These are phyloP conservation scores for Cotesia vestalis DNA, from an alignment of 1,140 invertebrate genomes.

Conservation along the genomic window DNA sequence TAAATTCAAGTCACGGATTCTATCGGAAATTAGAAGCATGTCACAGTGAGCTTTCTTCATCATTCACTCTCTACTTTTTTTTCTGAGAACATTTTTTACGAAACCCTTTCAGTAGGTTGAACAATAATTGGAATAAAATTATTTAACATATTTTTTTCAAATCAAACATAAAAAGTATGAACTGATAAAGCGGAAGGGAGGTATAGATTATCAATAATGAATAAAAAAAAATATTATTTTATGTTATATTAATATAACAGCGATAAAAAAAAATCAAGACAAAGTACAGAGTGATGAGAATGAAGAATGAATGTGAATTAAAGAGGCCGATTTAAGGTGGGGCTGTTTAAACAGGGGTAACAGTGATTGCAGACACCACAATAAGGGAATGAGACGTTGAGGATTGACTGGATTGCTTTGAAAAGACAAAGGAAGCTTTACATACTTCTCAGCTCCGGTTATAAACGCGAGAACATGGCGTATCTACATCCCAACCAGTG, in stretches of 20 bases:
- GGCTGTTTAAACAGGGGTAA: neutral
- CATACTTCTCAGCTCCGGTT: constrained; percentile 42
- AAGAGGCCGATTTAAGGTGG: constrained; percentile 12
- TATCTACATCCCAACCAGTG: constrained; percentile 60
- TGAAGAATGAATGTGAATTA: constrained; percentile 6
- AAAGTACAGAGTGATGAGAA: constrained; percentile 30
- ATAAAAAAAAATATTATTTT: no score
- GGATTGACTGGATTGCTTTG: constrained; percentile 23
- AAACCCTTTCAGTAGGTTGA: no score
- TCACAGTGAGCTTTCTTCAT: constrained; percentile 32
- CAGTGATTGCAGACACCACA: neutral
- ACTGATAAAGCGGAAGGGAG: no score
- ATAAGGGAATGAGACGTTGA: neutral
- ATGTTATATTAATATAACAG: no score
- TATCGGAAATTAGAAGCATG: constrained; percentile 60
- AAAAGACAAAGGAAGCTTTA: constrained; percentile 57
- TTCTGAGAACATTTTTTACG: no score
- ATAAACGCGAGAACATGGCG: constrained; percentile 55
- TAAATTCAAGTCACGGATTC: constrained; percentile 58
- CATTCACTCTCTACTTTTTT: constrained; percentile 33
- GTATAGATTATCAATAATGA: no score
- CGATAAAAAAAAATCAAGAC: constrained; percentile 37
- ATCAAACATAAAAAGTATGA: no score
- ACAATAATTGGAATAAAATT: no score
- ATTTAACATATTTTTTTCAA: no score